Evolutionary conservation across 2,888 invertebrate species (phyloP).

Genomic region (Ennomos quercinarius): DNA sequence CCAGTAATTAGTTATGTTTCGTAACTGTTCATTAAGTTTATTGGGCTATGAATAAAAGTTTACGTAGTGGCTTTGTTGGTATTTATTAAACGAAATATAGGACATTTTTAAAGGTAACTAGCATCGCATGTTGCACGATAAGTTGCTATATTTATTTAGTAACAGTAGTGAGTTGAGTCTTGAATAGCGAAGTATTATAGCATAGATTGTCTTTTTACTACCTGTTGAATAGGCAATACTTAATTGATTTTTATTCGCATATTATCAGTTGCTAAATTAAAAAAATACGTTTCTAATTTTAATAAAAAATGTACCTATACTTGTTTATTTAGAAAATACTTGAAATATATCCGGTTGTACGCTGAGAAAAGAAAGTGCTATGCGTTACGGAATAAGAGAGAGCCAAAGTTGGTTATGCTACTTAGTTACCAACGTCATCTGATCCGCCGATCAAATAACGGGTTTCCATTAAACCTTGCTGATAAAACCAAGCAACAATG

Average conservation of each 20-base stretch:
- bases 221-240: constrained; percentile 15
- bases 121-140: constrained; percentile 33
- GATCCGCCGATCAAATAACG: neutral
- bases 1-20: constrained; percentile 27
- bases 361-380: constrained; percentile 20
- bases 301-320: too few relatives aligned
- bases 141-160: constrained; percentile 25
- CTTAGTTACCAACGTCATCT: too few relatives aligned
- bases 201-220: constrained; percentile 21
- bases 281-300: too few relatives aligned
- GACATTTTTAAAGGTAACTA: constrained; percentile 25
- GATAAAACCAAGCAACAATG: neutral
- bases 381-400: constrained; percentile 1
- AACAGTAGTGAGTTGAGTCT: constrained; percentile 7
- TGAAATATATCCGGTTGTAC: constrained; percentile 9
- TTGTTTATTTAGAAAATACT: too few relatives aligned
- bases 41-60: constrained; percentile 28
- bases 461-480: neutral
- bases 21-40: constrained; percentile 30
- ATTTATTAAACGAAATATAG: constrained; percentile 28
- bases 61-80: constrained; percentile 16
- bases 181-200: constrained; percentile 20
- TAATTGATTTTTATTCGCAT: too few relatives aligned
- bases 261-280: too few relatives aligned
- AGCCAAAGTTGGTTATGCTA: neutral